Percentiles rank a stretch among this genome's conserved stretches.
phyloP scores from a whole-genome alignment of 2,113 vertebrate species.

The Cynoglossus semilaevis region DNA sequence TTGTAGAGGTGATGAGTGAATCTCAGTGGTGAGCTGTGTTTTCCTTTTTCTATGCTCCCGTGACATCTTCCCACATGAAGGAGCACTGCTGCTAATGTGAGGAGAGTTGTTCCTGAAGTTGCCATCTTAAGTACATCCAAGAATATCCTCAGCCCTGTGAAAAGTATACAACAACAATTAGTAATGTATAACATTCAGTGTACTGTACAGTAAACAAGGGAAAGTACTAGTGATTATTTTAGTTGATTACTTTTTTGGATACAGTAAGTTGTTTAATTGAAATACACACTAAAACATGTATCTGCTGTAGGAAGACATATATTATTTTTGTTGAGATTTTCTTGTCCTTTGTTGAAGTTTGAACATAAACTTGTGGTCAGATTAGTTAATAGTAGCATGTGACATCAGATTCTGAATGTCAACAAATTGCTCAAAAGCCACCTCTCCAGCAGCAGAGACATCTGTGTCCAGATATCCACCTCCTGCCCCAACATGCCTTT shows the following conservation, averaged over 20 bases:
- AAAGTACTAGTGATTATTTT: too few species aligned
- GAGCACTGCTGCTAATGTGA: conserved; percentile 62
- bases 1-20: conserved; percentile 93
- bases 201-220: too few species aligned
- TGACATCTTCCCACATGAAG: conserved; percentile 63
- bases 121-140: conserved; percentile 63
- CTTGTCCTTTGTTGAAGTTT: too few species aligned
- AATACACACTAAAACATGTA: too few species aligned
- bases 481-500: conserved; percentile 64
- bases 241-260: too few species aligned
- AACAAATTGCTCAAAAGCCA: conserved; percentile 15
- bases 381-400: too few species aligned
- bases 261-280: too few species aligned
- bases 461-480: conserved; percentile 36
- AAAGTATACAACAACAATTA: conserved; percentile 3
- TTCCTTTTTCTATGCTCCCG: conserved; percentile 71
- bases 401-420: too few species aligned
- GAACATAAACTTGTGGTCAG: too few species aligned
- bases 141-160: conserved; percentile 52
- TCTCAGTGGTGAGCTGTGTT: conserved; percentile 74
- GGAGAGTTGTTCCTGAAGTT: conserved; percentile 33
- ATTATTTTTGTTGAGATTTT: too few species aligned
- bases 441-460: conserved; percentile 39
- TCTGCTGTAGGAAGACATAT: too few species aligned
- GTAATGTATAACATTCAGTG: neutral